Conservation (phyloP, 1,140 invertebrate genomes). For the Cheumatopsyche charites region DNA sequence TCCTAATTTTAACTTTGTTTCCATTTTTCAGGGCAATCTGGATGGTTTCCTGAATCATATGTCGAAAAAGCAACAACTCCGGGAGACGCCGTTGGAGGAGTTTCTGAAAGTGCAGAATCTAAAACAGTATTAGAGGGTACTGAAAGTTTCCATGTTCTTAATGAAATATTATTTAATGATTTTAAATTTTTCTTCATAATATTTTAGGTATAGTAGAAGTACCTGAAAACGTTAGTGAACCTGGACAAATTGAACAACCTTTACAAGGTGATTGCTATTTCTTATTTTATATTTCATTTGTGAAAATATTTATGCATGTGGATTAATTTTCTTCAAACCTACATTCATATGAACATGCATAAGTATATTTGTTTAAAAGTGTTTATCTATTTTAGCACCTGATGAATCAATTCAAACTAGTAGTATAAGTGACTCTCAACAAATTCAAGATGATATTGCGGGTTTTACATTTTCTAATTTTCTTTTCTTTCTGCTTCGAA, state of each 20-base stretch:
- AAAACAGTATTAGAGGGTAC: slow-evolving; percentile 59
- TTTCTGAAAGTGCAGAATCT: slow-evolving; percentile 51
- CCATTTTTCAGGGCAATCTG: slow-evolving; percentile 66
- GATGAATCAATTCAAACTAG: slow-evolving; percentile 16
- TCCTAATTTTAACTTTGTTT: neutral
- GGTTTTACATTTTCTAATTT: neutral
- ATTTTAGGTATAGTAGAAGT: slow-evolving; percentile 72
- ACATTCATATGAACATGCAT: neutral
- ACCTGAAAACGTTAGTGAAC: slow-evolving; percentile 69
- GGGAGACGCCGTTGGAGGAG: slow-evolving; percentile 26
- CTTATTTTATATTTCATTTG: slow-evolving; percentile 5
- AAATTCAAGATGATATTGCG: slow-evolving; percentile 29
- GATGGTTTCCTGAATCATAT: slow-evolving; percentile 99
- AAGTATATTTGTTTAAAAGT: neutral
- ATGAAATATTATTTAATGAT: neutral
- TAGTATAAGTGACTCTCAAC: slow-evolving; percentile 28
- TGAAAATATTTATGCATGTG: slow-evolving; percentile 1
- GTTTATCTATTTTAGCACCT: neutral
- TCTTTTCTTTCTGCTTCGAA: neutral
- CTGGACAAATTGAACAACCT: slow-evolving; percentile 57
- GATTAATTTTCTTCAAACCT: neutral
- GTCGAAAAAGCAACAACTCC: slow-evolving; percentile 69
- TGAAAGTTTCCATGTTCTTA: slow-evolving; percentile 20
- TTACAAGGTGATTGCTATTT: slow-evolving; percentile 53
- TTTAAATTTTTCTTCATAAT: slow-evolving; percentile 16